These are phyloP conservation scores for Ovibos moschatus DNA, from an alignment of 2,113 vertebrate genomes.

Conservation along the genomic window DNA sequence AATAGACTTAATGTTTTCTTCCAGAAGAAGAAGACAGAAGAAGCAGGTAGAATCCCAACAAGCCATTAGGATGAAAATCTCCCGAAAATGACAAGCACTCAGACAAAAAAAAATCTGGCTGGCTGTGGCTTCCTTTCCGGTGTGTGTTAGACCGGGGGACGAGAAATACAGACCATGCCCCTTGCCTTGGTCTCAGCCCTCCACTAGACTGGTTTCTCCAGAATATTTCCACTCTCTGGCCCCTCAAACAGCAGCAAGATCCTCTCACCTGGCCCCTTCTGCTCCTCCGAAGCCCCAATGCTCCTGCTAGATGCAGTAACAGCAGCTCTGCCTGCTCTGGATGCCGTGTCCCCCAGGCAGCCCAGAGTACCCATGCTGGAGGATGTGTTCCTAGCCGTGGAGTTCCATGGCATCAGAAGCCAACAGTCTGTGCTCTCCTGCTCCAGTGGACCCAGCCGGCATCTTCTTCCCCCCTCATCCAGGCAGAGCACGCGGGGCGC, in stretches of 20 bases:
- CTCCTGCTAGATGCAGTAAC: neutral
- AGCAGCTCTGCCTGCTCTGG: slow-evolving; percentile 42
- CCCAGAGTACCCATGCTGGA: neutral
- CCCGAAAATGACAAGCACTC: neutral
- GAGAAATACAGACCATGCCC: neutral
- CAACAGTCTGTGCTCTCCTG: neutral
- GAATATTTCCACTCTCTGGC: neutral
- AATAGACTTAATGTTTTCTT: neutral
- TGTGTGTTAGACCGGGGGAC: accelerated
- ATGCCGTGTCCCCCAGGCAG: neutral
- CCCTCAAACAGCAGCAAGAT: neutral
- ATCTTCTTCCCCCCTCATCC: neutral
- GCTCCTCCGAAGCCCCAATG: neutral
- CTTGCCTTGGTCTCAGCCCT: neutral
- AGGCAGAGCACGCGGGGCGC: neutral
- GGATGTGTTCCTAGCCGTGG: neutral
- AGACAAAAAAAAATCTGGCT: neutral
- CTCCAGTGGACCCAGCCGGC: neutral
- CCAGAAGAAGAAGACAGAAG: neutral
- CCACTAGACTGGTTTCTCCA: neutral
- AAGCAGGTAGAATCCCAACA: neutral
- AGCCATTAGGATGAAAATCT: neutral
- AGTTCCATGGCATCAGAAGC: slow-evolving; percentile 33
- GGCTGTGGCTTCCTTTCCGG: neutral
- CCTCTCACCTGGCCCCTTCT: neutral